Conservation (phyloP, 2,888 invertebrate genomes). For the Phalera bucephala region DNA sequence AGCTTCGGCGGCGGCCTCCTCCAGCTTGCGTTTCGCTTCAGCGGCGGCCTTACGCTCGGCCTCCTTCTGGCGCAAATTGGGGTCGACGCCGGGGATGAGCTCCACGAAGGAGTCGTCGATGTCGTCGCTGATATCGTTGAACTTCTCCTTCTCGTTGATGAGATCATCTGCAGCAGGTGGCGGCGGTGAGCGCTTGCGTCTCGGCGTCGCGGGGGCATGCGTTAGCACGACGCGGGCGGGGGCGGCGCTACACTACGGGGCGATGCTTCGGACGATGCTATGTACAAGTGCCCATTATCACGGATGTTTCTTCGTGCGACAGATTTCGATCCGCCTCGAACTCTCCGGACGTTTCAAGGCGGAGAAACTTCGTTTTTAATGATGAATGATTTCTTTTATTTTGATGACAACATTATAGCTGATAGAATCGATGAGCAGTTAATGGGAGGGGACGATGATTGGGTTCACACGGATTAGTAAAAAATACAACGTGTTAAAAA, state of each 20-base stretch:
- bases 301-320: slow-evolving; percentile 16
- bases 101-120: slow-evolving; percentile 97
- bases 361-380: slow-evolving; percentile 19
- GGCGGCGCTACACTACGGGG: slow-evolving; percentile 43
- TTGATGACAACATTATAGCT: slow-evolving; percentile 60
- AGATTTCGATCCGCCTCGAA: slow-evolving; percentile 37
- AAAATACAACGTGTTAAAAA: slow-evolving; percentile 77
- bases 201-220: slow-evolving; percentile 44
- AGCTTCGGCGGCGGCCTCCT: slow-evolving; percentile 31
- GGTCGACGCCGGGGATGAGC: slow-evolving; percentile 84
- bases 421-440: slow-evolving; percentile 70
- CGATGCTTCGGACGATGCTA: slow-evolving; percentile 51
- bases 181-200: slow-evolving; percentile 45
- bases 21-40: slow-evolving; percentile 25
- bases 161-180: slow-evolving; percentile 88
- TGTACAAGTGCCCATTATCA: slow-evolving; percentile 30
- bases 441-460: slow-evolving; percentile 42
- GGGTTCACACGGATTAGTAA: slow-evolving; percentile 70
- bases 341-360: slow-evolving; percentile 19
- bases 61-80: slow-evolving; percentile 55
- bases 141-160: slow-evolving; percentile 94
- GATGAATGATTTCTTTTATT: slow-evolving; percentile 27
- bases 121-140: slow-evolving; percentile 96
- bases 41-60: slow-evolving; percentile 10
- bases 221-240: slow-evolving; percentile 41